These are phyloP conservation scores for Calcarius lapponicus DNA, from an alignment of 2,797 vertebrate species.

Conservation along the genomic window DNA sequence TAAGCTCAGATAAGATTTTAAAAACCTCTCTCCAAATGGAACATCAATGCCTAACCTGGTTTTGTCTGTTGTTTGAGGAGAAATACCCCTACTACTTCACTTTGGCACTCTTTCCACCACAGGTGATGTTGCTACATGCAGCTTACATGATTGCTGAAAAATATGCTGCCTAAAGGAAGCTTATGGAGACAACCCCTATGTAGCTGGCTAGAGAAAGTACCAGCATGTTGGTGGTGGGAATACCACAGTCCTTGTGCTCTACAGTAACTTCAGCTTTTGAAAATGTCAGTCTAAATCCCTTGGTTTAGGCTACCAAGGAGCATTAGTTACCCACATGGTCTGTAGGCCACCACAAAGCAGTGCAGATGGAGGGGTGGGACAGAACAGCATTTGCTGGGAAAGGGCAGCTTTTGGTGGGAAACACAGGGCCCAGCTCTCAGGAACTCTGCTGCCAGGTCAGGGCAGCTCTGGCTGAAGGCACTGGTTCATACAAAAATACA, in stretches of 20 bases:
- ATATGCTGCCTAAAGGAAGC: not conserved
- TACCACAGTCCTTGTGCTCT: not conserved
- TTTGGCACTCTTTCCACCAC: not conserved
- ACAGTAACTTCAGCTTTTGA: not conserved
- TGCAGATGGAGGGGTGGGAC: accelerated
- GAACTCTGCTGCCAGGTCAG: not conserved
- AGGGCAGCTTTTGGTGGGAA: not conserved
- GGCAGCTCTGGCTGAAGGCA: not conserved
- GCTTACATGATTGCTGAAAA: not conserved
- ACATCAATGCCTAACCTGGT: not conserved
- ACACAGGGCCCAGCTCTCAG: not conserved
- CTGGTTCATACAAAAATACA: not conserved
- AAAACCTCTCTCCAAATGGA: not conserved
- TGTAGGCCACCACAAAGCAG: not conserved
- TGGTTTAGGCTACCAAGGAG: not conserved
- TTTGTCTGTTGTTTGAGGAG: not conserved
- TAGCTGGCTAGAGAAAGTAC: not conserved
- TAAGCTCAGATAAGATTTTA: not conserved
- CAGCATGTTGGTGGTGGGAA: not conserved
- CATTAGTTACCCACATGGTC: not conserved
- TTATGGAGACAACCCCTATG: not conserved
- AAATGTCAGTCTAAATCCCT: not conserved
- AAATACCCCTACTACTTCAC: not conserved
- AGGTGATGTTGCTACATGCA: not conserved
- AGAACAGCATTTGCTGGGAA: not conserved